phyloP scores from a whole-genome alignment of 2,888 invertebrate species.

The Eudemis profundana region DNA sequence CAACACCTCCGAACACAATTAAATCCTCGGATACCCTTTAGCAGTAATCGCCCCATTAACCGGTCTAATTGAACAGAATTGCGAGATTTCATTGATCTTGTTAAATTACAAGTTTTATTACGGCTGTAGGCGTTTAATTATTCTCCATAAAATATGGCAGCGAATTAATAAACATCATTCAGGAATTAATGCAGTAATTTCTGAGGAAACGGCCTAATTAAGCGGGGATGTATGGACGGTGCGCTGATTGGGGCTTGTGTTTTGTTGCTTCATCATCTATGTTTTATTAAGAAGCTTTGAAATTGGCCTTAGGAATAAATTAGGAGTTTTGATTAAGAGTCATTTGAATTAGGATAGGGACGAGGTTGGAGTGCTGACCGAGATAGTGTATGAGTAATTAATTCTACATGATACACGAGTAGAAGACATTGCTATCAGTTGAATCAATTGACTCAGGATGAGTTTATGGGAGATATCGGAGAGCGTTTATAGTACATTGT shows the following conservation, averaged over 20 bases:
- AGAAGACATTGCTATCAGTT: too few relatives aligned
- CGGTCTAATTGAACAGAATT: conserved; percentile 34
- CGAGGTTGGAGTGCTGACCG: too few relatives aligned
- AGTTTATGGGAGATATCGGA: too few relatives aligned
- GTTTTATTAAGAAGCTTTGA: neutral
- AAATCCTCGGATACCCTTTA: conserved; percentile 21
- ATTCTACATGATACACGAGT: too few relatives aligned
- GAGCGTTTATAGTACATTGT: too few relatives aligned
- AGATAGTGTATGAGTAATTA: too few relatives aligned
- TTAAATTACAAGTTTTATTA: conserved; percentile 35
- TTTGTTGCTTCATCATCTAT: neutral
- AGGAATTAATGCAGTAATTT: conserved; percentile 66
- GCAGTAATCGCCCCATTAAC: conserved; percentile 25
- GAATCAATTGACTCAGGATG: too few relatives aligned
- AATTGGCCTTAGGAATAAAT: neutral
- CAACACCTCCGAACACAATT: conserved; percentile 27
- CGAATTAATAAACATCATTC: conserved; percentile 60
- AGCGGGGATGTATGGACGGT: conserved; percentile 31
- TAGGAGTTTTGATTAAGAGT: neutral
- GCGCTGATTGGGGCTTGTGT: conserved; percentile 26
- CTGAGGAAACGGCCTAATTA: conserved; percentile 45
- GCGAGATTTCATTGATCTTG: conserved; percentile 34
- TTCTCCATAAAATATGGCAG: conserved; percentile 36
- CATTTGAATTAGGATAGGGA: neutral
- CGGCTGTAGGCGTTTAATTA: conserved; percentile 18